Evolutionary conservation across 2,888 invertebrate species (phyloP).

Genomic region (Drosophila acutilabella): DNA sequence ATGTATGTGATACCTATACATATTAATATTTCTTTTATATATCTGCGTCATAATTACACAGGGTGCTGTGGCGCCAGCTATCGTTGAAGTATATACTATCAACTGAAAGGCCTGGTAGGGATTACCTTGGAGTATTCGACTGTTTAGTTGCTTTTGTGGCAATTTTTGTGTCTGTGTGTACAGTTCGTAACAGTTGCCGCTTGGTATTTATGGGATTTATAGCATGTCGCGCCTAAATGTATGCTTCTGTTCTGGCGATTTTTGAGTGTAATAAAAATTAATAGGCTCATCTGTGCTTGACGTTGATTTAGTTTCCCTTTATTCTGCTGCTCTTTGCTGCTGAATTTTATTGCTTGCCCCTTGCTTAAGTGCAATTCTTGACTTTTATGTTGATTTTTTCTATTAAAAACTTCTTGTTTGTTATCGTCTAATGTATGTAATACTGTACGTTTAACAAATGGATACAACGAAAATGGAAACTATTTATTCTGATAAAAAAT

Average conservation of each 20-base stretch:
- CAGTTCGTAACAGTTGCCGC: slow-evolving; percentile 76
- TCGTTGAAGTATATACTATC: slow-evolving; percentile 10
- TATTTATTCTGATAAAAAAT: neutral
- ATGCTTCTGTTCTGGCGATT: slow-evolving; percentile 63
- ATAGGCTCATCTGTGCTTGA: slow-evolving; percentile 70
- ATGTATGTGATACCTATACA: slow-evolving; percentile 59
- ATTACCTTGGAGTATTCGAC: slow-evolving; percentile 62
- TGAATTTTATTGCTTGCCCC: slow-evolving; percentile 48
- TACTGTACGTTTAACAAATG: slow-evolving; percentile 19
- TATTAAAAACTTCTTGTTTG: slow-evolving; percentile 27
- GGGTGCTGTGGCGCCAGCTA: slow-evolving; percentile 28
- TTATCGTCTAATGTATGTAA: slow-evolving; percentile 29
- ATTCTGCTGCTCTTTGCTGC: slow-evolving; percentile 1
- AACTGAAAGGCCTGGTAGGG: slow-evolving; percentile 19
- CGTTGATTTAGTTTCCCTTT: slow-evolving; percentile 73
- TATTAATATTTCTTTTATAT: neutral
- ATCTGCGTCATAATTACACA: slow-evolving; percentile 34
- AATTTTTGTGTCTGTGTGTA: neutral
- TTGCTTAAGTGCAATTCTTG: slow-evolving; percentile 36
- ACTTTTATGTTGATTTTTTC: slow-evolving; percentile 63
- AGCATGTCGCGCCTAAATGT: slow-evolving; percentile 76
- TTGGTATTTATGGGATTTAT: slow-evolving; percentile 74
- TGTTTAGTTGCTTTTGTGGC: slow-evolving; percentile 22
- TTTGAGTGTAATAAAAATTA: slow-evolving; percentile 70
- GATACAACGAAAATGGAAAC: slow-evolving; percentile 1